phyloP scores from a whole-genome alignment of 2,113 vertebrate genomes.

The Equus przewalskii region DNA sequence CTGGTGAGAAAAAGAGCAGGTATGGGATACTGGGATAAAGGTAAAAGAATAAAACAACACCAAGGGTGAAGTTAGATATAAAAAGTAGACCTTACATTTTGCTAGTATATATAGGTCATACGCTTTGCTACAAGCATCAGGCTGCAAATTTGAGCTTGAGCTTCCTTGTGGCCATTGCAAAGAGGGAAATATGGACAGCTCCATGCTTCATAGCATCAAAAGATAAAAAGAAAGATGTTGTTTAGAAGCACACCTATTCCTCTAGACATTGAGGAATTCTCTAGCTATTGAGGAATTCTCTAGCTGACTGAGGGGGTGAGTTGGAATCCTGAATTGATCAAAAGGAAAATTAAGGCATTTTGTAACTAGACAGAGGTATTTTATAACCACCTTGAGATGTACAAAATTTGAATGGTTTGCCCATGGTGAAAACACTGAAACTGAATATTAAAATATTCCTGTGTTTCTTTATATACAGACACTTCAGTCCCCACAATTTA shows the following conservation, averaged over 20 bases:
- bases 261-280: not conserved
- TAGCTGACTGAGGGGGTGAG: not conserved
- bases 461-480: not conserved
- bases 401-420: not conserved
- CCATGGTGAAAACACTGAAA: not conserved
- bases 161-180: not conserved
- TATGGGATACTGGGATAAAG: not conserved
- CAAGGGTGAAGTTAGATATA: not conserved
- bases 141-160: not conserved
- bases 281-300: not conserved
- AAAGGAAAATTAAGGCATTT: constrained; percentile 19
- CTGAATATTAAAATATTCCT: not conserved
- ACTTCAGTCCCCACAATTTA: not conserved
- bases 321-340: not conserved
- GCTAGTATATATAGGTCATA: not conserved
- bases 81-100: not conserved
- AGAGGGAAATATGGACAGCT: not conserved
- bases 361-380: not conserved
- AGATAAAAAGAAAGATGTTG: not conserved
- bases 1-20: not conserved
- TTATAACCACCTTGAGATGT: not conserved
- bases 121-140: not conserved
- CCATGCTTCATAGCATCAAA: not conserved
- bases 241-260: not conserved
- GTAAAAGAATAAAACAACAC: not conserved